Conservation (phyloP, 2,888 invertebrate genomes). For the Apamea crenata region DNA sequence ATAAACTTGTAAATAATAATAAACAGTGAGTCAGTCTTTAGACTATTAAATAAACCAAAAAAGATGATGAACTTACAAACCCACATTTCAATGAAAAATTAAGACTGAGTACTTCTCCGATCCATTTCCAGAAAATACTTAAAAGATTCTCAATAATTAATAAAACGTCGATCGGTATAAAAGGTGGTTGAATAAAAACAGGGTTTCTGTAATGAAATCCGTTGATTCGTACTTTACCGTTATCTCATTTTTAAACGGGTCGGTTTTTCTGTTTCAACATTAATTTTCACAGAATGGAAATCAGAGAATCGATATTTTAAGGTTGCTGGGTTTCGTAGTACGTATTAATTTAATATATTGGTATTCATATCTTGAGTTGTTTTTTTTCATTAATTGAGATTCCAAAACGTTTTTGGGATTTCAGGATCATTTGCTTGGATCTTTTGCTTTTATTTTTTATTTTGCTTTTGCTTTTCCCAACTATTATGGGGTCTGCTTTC, state of each 20-base stretch:
- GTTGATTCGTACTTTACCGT: slow-evolving; percentile 63
- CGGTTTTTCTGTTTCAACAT: slow-evolving; percentile 65
- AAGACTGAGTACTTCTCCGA: slow-evolving; percentile 1
- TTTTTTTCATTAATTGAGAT: not conserved
- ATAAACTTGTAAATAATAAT: too few species aligned
- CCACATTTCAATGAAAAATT: slow-evolving; percentile 11
- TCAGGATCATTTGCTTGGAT: not conserved
- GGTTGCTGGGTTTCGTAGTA: not conserved
- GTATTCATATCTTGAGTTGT: not conserved
- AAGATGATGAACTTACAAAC: not conserved
- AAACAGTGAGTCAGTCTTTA: too few species aligned
- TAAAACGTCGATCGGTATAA: slow-evolving; percentile 49
- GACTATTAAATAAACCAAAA: too few species aligned
- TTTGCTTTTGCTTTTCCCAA: not conserved
- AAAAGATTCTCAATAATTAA: slow-evolving; percentile 59
- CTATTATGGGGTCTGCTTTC: not conserved
- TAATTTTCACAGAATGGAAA: slow-evolving; percentile 64
- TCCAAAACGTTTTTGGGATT: not conserved
- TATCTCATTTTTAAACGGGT: slow-evolving; percentile 68
- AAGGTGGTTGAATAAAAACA: slow-evolving; percentile 48
- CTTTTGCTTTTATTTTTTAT: too few species aligned
- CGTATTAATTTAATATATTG: not conserved
- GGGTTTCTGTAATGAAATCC: slow-evolving; percentile 61
- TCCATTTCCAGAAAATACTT: slow-evolving; percentile 5
- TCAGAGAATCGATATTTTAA: slow-evolving; percentile 36